Percentiles rank a stretch among this genome's conserved stretches.
phyloP scores from a whole-genome alignment of 2,888 invertebrate genomes.

The Xylophagus ater region DNA sequence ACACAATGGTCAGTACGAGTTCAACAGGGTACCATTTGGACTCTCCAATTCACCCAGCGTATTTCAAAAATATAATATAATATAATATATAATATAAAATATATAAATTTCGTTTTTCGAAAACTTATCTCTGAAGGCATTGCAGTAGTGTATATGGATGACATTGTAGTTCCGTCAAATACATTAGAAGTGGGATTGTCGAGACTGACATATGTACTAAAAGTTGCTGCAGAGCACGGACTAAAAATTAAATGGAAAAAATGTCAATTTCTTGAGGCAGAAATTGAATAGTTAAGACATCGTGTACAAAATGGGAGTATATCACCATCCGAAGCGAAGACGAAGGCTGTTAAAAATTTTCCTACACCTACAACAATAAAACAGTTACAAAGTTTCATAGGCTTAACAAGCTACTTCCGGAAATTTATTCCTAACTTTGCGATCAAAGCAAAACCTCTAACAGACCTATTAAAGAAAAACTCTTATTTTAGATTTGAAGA shows the following conservation, averaged over 20 bases:
- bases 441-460: neutral
- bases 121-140: neutral
- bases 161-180: neutral
- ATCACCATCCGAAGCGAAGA: neutral
- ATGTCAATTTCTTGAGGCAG: conserved; percentile 3
- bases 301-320: neutral
- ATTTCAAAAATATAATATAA: conserved; percentile 4
- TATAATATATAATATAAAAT: no score
- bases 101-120: neutral
- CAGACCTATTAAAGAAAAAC: neutral
- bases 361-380: neutral
- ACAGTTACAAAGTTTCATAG: conserved; percentile 1
- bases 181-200: neutral
- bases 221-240: neutral
- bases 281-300: conserved; percentile 4
- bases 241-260: conserved; percentile 1
- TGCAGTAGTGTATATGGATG: conserved; percentile 3
- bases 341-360: conserved; percentile 1
- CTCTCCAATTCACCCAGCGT: conserved; percentile 1
- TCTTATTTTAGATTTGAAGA: no score
- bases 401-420: neutral
- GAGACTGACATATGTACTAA: neutral
- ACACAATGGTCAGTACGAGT: neutral
- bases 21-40: neutral
- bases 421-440: conserved; percentile 1